Evolutionary conservation across 2,888 invertebrate species (phyloP), one percentile per base, ranked within the genome.

Genomic region (Cybosia mesomella): DNA sequence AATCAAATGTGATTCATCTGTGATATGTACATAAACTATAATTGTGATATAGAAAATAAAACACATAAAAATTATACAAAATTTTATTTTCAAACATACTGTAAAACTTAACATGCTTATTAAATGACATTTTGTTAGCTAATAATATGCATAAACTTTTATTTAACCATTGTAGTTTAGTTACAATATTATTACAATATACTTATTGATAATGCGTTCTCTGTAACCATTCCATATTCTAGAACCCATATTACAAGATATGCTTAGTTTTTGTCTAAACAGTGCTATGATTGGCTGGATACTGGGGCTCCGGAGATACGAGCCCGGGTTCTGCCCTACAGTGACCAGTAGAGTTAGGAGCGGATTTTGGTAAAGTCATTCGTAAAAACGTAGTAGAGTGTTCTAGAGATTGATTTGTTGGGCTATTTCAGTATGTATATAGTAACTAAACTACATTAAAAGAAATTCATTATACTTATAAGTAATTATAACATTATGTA

Each of bases 11-110:
- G 13, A 22, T 8, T 10, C 34, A 57, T 70, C 85, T 85, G 85
- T 85, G 86, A 84, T 83, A 85, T 68, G 66, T 72, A 67, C 62
- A 71, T 68, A 64, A 55, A 43, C 28, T 22, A 68, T 68, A 73
- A 66, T 77, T 81, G 74, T 76, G n/a, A n/a, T 59, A 68, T 73
- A 64, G 1, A 36, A 60, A 82, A 75, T 68, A 60, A 76, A 82
- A 74, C 57, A 68, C 54, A 62, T 32, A 8, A 60, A 59, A 49
- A 72, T 75, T 80, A 76, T 82, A 83, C 71, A 83, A 80, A 80
- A 76, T 32, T 80, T 88, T 87, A 87, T 85, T 86, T 89, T 81
- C 64, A 81, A 86, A 86, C 83, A 83, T 78, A 79, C 70, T 77
- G 74, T 77, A 79, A 84, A 79, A 82, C 81, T 83, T 80, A 80